Conservation (phyloP, 2,888 invertebrate genomes). For the Drosophila antonietae region DNA sequence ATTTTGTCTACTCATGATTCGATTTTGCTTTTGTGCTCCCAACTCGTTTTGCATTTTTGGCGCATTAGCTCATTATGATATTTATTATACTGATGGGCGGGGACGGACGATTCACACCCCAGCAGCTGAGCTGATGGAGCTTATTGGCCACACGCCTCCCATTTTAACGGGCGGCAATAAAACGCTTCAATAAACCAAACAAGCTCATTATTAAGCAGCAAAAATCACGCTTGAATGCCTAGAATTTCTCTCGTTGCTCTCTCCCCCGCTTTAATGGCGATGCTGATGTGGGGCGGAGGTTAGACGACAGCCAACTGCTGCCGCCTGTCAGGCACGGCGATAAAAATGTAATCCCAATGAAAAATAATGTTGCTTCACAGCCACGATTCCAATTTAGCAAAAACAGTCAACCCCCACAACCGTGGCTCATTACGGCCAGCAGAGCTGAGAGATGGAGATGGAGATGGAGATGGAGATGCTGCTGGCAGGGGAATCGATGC, state of each 20-base stretch:
- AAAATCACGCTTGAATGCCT: constrained; percentile 77
- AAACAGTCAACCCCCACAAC: constrained; percentile 55
- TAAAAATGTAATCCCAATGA: constrained; percentile 81
- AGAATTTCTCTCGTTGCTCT: not conserved
- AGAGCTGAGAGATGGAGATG: not conserved
- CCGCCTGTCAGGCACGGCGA: constrained; percentile 79
- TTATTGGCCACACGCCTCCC: constrained; percentile 54
- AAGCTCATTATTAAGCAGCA: constrained; percentile 79
- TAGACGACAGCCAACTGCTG: constrained; percentile 75
- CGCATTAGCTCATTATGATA: constrained; percentile 55
- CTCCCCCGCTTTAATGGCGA: not conserved
- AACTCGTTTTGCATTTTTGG: constrained; percentile 59
- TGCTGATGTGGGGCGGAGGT: constrained; percentile 3
- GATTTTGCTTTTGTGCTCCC: constrained; percentile 25
- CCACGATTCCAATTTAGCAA: constrained; percentile 72
- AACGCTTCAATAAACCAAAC: constrained; percentile 70
- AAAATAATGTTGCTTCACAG: constrained; percentile 75
- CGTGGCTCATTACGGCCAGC: constrained; percentile 56
- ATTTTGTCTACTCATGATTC: constrained; percentile 53
- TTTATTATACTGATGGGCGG: constrained; percentile 32
- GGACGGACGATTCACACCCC: constrained; percentile 46
- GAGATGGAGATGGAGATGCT: not conserved
- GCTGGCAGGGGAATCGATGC: not conserved
- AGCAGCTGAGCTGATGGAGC: constrained; percentile 27
- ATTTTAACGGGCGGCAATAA: constrained; percentile 61